These are phyloP conservation scores for Pampus argenteus DNA, from an alignment of 2,797 vertebrate genomes.

Conservation along the genomic window DNA sequence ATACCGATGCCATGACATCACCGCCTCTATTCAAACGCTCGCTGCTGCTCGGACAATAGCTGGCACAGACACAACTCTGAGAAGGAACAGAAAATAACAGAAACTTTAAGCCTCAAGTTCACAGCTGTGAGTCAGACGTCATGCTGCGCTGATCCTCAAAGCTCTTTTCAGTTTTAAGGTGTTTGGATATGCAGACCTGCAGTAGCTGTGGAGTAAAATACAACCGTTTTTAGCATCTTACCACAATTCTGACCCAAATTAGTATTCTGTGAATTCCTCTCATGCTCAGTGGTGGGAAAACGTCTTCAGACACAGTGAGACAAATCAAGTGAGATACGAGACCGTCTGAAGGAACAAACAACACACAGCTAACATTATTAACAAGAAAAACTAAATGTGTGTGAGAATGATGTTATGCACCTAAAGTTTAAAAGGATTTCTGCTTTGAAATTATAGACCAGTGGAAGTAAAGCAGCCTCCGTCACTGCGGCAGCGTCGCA, in stretches of 20 bases:
- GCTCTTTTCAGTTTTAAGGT: neutral
- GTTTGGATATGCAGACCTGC: neutral
- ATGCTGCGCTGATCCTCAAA: neutral
- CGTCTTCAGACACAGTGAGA: conserved; percentile 18
- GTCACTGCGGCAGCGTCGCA: too few species aligned
- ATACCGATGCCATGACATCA: conserved; percentile 78
- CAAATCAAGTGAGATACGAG: conserved; percentile 11
- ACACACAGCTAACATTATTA: too few species aligned
- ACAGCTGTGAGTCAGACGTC: conserved; percentile 59
- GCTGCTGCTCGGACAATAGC: conserved; percentile 63
- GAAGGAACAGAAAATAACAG: conserved; percentile 26
- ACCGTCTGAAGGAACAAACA: neutral
- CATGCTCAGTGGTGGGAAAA: conserved; percentile 35
- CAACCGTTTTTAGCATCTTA: conserved; percentile 27
- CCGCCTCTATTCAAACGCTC: conserved; percentile 44
- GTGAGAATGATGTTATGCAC: too few species aligned
- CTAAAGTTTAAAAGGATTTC: too few species aligned
- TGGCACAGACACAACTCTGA: conserved; percentile 47
- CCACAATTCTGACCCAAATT: conserved; percentile 53
- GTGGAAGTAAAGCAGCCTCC: too few species aligned
- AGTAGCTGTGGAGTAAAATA: neutral
- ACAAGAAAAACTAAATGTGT: too few species aligned
- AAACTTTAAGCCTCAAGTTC: conserved; percentile 6
- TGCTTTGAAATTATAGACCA: too few species aligned
- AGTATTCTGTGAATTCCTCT: conserved; percentile 42